phyloP scores from a whole-genome alignment of 2,113 vertebrate species.

The Lepus europaeus region DNA sequence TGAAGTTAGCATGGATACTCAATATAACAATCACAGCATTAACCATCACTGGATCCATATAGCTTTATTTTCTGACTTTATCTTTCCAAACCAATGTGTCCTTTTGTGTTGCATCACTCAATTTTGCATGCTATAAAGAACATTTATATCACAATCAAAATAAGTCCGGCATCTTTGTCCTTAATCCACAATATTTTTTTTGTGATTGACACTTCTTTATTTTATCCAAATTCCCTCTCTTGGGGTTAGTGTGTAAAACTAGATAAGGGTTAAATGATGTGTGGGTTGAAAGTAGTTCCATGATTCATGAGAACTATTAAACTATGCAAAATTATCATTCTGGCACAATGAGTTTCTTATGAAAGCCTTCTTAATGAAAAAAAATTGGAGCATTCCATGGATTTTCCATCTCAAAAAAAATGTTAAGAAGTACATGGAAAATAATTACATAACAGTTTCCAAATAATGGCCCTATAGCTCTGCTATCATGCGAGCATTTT shows the following conservation, averaged over 20 bases:
- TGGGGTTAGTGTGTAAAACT: conserved; percentile 55
- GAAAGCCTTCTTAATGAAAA: conserved; percentile 71
- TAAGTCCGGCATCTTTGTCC: conserved; percentile 26
- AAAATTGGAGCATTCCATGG: conserved; percentile 70
- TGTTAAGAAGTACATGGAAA: conserved; percentile 67
- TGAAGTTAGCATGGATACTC: not conserved
- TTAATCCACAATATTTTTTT: conserved; percentile 51
- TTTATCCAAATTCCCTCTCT: conserved; percentile 59
- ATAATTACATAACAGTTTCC: conserved; percentile 54
- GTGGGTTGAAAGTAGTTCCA: conserved; percentile 66
- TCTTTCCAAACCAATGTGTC: not conserved
- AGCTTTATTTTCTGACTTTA: conserved; percentile 18
- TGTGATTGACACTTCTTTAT: conserved; percentile 6
- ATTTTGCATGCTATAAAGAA: not conserved
- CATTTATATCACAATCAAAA: conserved; percentile 52
- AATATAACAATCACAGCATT: not conserved
- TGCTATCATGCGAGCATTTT: conserved; percentile 59
- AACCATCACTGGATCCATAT: not conserved
- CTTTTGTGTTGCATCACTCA: not conserved
- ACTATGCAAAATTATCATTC: conserved; percentile 73
- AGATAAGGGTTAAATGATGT: conserved; percentile 65
- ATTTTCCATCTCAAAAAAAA: conserved; percentile 78
- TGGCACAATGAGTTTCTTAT: conserved; percentile 76
- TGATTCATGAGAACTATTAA: conserved; percentile 73
- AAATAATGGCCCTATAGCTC: conserved; percentile 54